Evolutionary conservation across 1,140 invertebrate genomes (phyloP).

Genomic region (Aphelenchoides fujianensis): DNA sequence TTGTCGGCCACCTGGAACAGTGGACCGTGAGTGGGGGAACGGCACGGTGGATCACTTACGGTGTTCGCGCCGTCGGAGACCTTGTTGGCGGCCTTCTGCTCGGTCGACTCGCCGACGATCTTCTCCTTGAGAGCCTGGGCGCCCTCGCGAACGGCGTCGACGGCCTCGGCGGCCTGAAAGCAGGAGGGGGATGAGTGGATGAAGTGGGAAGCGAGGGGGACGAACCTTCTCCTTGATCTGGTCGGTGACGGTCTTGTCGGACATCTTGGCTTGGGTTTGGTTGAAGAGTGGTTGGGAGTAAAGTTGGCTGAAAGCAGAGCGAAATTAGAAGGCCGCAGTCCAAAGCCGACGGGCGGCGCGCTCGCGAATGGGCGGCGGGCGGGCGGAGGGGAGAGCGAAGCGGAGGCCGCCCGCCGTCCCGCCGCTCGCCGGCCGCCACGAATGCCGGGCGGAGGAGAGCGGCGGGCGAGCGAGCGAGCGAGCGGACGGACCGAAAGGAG

Average conservation of each 20-base stretch:
- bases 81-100: not conserved
- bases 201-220: too few species aligned
- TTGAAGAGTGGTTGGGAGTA: not conserved
- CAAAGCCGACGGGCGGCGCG: not conserved
- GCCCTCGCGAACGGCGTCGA: not conserved
- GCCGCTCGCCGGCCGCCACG: not conserved
- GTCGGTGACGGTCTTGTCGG: not conserved
- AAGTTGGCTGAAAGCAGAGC: constrained; percentile 4
- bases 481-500: not conserved
- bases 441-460: not conserved
- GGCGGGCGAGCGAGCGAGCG: not conserved
- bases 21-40: too few species aligned
- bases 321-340: not conserved
- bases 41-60: too few species aligned
- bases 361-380: too few species aligned
- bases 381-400: too few species aligned
- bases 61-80: not conserved
- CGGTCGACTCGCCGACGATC: constrained; percentile 10
- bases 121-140: constrained; percentile 3
- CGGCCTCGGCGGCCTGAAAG: constrained; percentile 4
- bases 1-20: too few species aligned
- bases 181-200: not conserved
- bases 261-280: not conserved
- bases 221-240: too few species aligned
- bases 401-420: not conserved